Evolutionary conservation across 1,140 invertebrate species (phyloP).

Genomic region (Drosophila pruinosa): DNA sequence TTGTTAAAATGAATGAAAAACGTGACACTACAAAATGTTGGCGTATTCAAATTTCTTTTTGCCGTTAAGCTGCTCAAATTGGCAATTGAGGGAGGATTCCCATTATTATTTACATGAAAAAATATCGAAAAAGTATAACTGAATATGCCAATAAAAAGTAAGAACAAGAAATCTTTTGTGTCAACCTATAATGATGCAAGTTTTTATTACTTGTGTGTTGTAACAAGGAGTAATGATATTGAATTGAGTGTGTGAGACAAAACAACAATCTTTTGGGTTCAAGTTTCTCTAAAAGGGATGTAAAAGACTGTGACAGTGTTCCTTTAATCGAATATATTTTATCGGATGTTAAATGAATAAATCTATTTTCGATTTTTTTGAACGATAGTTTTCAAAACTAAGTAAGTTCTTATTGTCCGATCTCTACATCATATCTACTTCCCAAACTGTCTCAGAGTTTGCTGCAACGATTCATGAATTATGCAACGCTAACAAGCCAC

Average conservation of each 20-base stretch:
- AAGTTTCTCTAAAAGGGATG: background rate
- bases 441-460: too few relatives aligned
- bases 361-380: too few relatives aligned
- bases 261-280: too few relatives aligned
- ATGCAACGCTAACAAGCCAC: constrained; percentile 70
- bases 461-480: constrained; percentile 55
- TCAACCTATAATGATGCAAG: background rate
- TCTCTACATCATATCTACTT: background rate
- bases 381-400: too few relatives aligned
- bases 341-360: too few relatives aligned
- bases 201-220: background rate
- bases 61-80: constrained; percentile 25
- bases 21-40: constrained; percentile 62
- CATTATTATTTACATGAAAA: constrained; percentile 6
- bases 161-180: constrained; percentile 12
- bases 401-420: background rate
- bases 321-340: background rate
- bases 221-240: background rate
- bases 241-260: too few relatives aligned
- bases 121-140: constrained; percentile 11
- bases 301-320: background rate
- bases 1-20: constrained; percentile 56
- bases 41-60: constrained; percentile 68
- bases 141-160: background rate
- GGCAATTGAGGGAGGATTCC: constrained; percentile 16